Conservation (phyloP, 2,888 invertebrate genomes). For the Dryocosmus kuriphilus region DNA sequence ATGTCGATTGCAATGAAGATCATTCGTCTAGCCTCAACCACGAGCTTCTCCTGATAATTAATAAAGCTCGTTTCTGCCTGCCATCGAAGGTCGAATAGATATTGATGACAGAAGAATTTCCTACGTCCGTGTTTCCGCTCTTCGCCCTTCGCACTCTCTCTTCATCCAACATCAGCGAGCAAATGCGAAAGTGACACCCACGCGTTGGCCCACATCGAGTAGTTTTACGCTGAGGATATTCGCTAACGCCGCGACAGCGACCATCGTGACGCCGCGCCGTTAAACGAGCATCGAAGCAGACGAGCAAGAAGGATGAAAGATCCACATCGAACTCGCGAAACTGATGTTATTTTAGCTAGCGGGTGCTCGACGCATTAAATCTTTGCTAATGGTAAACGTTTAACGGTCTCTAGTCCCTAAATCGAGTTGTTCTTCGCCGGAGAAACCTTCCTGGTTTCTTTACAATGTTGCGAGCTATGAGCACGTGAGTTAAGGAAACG, state of each 20-base stretch:
- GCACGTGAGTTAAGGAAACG: neutral
- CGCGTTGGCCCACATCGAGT: slow-evolving; percentile 49
- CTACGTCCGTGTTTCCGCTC: neutral
- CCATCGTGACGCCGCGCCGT: slow-evolving; percentile 25
- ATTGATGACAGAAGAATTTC: neutral
- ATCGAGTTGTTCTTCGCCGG: neutral
- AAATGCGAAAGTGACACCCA: slow-evolving; percentile 39
- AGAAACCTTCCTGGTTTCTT: neutral
- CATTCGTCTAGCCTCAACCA: neutral
- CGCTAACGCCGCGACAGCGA: neutral
- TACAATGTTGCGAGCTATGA: neutral
- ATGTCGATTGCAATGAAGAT: neutral
- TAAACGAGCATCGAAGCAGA: neutral
- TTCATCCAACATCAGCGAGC: neutral
- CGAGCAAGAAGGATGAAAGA: neutral
- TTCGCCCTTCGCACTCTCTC: neutral
- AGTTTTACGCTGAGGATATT: neutral
- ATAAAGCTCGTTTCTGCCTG: neutral
- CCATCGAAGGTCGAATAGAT: neutral
- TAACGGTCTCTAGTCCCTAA: neutral
- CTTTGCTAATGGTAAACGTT: neutral
- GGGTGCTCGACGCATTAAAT: slow-evolving; percentile 9
- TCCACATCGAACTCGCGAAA: slow-evolving; percentile 3
- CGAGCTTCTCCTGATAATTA: neutral
- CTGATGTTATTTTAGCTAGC: slow-evolving; percentile 44